Conservation (phyloP, 2,113 vertebrate species). For the Donacobius atricapilla region DNA sequence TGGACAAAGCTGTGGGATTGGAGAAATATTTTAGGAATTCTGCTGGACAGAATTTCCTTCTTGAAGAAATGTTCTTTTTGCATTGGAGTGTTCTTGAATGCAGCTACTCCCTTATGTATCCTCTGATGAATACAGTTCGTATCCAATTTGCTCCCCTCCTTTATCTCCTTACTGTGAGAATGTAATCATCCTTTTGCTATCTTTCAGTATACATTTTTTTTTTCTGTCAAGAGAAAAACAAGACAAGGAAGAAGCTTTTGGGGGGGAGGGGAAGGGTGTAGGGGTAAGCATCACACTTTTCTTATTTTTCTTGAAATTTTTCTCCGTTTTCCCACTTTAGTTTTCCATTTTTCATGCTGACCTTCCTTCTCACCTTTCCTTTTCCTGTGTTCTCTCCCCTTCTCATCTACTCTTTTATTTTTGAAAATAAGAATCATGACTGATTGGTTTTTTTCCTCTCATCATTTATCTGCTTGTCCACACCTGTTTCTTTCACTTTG, state of each 20-base stretch:
- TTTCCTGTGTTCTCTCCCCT: background rate
- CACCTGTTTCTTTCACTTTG: constrained; percentile 53
- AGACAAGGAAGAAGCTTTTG: background rate
- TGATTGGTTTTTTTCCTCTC: background rate
- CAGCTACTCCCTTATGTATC: background rate
- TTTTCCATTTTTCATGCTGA: constrained; percentile 2
- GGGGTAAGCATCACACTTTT: background rate
- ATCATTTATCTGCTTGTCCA: constrained; percentile 2
- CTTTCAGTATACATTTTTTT: background rate
- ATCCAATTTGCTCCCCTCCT: background rate
- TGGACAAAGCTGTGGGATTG: constrained; percentile 13
- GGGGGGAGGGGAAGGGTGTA: background rate
- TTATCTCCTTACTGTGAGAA: constrained; percentile 24
- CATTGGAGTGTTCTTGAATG: background rate
- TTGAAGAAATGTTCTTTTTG: background rate
- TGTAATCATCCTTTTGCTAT: constrained; percentile 45
- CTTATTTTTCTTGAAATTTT: background rate
- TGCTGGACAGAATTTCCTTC: background rate
- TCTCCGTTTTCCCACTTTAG: background rate
- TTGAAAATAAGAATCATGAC: constrained; percentile 33
- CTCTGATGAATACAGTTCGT: background rate
- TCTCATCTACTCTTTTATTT: constrained; percentile 40
- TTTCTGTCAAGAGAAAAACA: background rate
- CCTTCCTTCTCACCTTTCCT: constrained; percentile 13
- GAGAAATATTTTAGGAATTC: constrained; percentile 40